phyloP scores from a whole-genome alignment of 2,888 invertebrate species.

The Meteorus cinctellus region DNA sequence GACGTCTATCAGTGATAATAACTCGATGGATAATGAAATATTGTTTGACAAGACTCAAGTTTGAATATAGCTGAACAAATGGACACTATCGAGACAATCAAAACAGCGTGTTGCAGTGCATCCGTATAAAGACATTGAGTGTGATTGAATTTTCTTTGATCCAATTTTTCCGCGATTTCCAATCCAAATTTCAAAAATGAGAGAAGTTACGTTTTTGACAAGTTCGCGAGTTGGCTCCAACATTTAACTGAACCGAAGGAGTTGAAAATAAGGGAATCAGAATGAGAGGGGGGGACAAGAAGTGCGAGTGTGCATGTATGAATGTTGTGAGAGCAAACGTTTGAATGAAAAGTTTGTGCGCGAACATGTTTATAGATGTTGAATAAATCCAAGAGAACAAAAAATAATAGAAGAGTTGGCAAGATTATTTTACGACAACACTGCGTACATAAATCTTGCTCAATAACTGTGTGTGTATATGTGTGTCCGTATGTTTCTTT shows the following conservation, averaged over 20 bases:
- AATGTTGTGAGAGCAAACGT: slow-evolving; percentile 4
- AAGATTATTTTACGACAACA: slow-evolving; percentile 9
- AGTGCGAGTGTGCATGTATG: slow-evolving; percentile 13
- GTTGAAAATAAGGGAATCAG: neutral
- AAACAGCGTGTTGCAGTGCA: neutral
- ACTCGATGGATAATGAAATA: slow-evolving; percentile 2
- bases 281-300: neutral
- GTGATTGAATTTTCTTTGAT: neutral
- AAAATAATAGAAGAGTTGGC: neutral
- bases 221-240: neutral
- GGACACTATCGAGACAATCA: neutral
- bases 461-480: neutral
- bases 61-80: neutral
- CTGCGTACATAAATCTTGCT: slow-evolving; percentile 4
- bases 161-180: neutral
- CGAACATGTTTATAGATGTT: neutral
- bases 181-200: neutral
- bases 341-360: slow-evolving; percentile 23
- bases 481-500: neutral
- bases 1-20: neutral
- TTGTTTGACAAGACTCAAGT: slow-evolving; percentile 1
- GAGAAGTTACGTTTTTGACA: neutral
- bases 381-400: slow-evolving; percentile 5
- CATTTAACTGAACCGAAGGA: neutral
- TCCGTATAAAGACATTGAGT: neutral